Evolutionary conservation across 2,113 vertebrate species (phyloP).

Genomic region (Lepus americanus): DNA sequence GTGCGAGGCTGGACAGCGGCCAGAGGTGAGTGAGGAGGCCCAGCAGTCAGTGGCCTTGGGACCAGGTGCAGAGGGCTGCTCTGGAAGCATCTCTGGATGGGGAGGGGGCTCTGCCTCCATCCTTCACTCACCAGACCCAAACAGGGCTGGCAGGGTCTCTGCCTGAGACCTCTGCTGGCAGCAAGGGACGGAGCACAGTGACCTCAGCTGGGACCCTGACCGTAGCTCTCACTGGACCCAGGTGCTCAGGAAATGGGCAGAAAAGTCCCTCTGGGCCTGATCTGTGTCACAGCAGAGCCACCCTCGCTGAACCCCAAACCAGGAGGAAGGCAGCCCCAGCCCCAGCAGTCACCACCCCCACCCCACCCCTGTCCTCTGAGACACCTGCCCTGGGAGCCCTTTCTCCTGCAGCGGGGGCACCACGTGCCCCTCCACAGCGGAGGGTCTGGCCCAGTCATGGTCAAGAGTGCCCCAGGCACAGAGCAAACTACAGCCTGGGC

Average conservation of each 20-base stretch:
- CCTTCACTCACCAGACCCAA: background rate
- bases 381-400: background rate
- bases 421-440: background rate
- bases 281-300: background rate
- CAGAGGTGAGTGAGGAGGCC: background rate
- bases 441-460: background rate
- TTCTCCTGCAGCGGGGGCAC: background rate
- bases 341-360: background rate
- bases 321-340: background rate
- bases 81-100: background rate
- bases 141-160: background rate
- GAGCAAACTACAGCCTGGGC: background rate
- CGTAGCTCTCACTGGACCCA: background rate
- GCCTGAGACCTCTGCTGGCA: slow-evolving; percentile 59
- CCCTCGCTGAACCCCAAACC: background rate
- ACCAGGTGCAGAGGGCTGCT: background rate
- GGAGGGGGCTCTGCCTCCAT: background rate
- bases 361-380: background rate
- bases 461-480: background rate
- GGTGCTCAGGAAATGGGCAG: background rate
- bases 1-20: background rate
- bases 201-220: background rate
- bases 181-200: slow-evolving; percentile 11
- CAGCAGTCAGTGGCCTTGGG: slow-evolving; percentile 1
- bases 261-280: background rate